Evolutionary conservation across 2,113 vertebrate species (phyloP).

Genomic region (Heterotilapia buettikoferi): DNA sequence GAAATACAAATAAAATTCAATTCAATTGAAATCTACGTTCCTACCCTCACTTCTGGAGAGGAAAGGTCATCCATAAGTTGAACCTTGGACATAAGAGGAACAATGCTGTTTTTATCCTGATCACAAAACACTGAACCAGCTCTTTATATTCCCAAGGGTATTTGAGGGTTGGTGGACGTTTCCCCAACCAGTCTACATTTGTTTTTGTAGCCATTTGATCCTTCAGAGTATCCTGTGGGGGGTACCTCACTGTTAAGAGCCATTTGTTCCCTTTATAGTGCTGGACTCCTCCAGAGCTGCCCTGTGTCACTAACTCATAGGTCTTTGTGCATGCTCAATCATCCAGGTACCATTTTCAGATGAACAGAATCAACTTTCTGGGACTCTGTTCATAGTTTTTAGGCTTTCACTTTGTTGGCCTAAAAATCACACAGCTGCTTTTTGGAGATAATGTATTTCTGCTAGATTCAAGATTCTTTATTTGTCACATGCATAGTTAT

Average conservation of each 20-base stretch:
- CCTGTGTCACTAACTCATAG: not conserved
- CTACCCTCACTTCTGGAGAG: not conserved
- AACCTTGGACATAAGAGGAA: not conserved
- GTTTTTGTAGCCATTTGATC: not conserved
- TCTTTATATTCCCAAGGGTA: not conserved
- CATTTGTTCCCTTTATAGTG: not conserved
- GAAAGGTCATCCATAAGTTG: not conserved
- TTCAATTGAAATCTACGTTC: not conserved
- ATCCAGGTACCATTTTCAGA: not conserved
- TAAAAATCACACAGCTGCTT: not conserved
- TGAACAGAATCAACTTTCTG: not conserved
- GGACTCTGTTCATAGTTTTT: not conserved
- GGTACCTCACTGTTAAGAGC: not conserved
- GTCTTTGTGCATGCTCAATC: not conserved
- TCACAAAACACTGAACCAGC: not conserved
- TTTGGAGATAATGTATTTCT: not conserved
- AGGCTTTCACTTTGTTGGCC: not conserved
- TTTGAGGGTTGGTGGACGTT: too few species aligned
- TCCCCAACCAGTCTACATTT: not conserved
- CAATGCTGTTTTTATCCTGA: not conserved
- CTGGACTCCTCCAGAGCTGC: not conserved
- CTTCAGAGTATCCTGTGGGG: not conserved
- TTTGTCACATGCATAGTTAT: not conserved
- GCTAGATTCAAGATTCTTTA: not conserved
- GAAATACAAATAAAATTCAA: not conserved